phyloP scores from a whole-genome alignment of 2,888 invertebrate genomes.

The Drosophila anceps region DNA sequence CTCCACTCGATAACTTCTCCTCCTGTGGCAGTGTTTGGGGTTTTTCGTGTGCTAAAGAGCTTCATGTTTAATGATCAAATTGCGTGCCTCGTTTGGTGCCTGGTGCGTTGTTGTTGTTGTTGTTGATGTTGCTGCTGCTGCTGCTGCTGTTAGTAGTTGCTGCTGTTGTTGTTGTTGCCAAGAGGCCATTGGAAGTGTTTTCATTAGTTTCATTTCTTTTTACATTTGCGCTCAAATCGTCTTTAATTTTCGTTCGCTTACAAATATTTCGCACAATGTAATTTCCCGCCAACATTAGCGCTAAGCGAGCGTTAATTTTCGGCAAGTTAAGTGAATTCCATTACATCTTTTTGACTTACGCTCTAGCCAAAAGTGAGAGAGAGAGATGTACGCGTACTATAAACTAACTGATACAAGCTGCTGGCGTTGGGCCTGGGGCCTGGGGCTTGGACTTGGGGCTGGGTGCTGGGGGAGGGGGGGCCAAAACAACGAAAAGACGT shows the following conservation, averaged over 20 bases:
- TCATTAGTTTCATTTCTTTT: slow-evolving; percentile 79
- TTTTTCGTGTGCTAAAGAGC: slow-evolving; percentile 80
- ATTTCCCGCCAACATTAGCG: slow-evolving; percentile 59
- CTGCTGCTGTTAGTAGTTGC: slow-evolving; percentile 19
- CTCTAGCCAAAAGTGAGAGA: slow-evolving; percentile 11
- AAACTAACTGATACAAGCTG: slow-evolving; percentile 43
- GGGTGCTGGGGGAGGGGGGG: not conserved
- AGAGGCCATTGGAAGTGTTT: slow-evolving; percentile 68
- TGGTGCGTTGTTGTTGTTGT: slow-evolving; percentile 63
- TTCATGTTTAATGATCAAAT: slow-evolving; percentile 81
- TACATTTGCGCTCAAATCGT: slow-evolving; percentile 73
- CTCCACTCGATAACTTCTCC: slow-evolving; percentile 11
- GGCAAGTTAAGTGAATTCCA: slow-evolving; percentile 66
- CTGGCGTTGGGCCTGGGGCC: not conserved
- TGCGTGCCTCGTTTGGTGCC: slow-evolving; percentile 77
- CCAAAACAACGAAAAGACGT: slow-evolving; percentile 52
- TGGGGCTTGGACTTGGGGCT: not conserved
- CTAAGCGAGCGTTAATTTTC: slow-evolving; percentile 69
- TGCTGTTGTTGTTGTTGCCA: slow-evolving; percentile 21
- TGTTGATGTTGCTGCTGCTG: slow-evolving; percentile 45
- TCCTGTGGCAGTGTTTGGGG: slow-evolving; percentile 35
- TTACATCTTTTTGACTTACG: slow-evolving; percentile 56
- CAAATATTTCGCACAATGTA: slow-evolving; percentile 59
- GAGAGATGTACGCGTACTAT: slow-evolving; percentile 17
- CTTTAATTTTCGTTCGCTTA: slow-evolving; percentile 62